Evolutionary conservation across 2,888 invertebrate genomes (phyloP).

Genomic region (Thymelicus lineola): DNA sequence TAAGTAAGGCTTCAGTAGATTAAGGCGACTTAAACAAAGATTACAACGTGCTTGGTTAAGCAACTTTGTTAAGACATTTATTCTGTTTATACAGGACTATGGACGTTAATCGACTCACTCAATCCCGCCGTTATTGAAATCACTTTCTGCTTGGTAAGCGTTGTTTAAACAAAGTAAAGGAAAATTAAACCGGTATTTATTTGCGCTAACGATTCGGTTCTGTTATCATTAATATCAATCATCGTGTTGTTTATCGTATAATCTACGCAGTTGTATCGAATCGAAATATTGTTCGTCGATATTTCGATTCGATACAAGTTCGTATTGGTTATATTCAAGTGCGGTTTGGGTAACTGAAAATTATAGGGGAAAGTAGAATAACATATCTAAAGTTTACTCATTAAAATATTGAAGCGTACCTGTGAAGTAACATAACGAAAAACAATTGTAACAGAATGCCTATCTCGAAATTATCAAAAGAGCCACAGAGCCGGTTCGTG

Average conservation of each 20-base stretch:
- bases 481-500: conserved; percentile 21
- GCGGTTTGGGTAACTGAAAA: no score
- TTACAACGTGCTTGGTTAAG: conserved; percentile 27
- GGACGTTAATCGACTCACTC: conserved; percentile 14
- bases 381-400: background rate
- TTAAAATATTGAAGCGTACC: background rate
- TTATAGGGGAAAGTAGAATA: no score
- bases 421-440: background rate
- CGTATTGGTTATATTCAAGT: no score
- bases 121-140: conserved; percentile 8
- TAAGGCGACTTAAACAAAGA: conserved; percentile 21
- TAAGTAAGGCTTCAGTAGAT: conserved; percentile 21
- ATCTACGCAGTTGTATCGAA: no score
- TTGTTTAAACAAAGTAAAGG: conserved; percentile 1
- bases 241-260: no score
- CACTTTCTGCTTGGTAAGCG: conserved; percentile 14
- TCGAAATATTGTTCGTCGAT: no score
- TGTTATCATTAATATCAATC: no score
- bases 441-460: background rate
- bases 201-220: background rate
- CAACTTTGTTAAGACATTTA: conserved; percentile 24
- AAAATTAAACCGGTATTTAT: background rate
- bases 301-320: no score
- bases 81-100: conserved; percentile 10
- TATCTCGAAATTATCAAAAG: conserved; percentile 16